Conservation (phyloP, 2,113 vertebrate genomes). For the Potamarius usumacintae region DNA sequence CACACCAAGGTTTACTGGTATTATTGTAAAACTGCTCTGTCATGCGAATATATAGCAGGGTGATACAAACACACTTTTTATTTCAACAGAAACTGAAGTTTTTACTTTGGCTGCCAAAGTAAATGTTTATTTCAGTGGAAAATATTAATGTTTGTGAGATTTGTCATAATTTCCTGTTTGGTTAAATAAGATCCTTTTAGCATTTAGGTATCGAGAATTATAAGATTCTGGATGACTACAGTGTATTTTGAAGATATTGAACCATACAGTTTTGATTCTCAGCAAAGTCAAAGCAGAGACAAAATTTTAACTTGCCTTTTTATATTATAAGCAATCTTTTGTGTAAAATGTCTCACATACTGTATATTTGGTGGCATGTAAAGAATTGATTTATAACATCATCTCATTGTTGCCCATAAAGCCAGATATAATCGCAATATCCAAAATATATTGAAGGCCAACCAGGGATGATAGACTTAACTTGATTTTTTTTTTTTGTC, state of each 20-base stretch:
- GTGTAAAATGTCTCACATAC: background rate
- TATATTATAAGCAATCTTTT: background rate
- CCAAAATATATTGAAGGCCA: background rate
- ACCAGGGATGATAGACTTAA: background rate
- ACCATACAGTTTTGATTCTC: background rate
- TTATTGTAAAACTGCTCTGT: background rate
- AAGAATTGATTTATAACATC: background rate
- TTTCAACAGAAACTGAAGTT: background rate
- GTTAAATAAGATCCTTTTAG: background rate
- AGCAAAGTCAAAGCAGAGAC: background rate
- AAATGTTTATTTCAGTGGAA: background rate
- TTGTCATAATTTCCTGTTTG: background rate
- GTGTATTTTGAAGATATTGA: background rate
- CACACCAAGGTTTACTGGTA: background rate
- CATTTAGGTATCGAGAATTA: background rate
- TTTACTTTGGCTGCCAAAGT: background rate
- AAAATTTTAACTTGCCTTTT: background rate
- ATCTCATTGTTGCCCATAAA: background rate
- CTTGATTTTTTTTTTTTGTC: slow-evolving; percentile 10
- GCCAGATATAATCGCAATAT: background rate
- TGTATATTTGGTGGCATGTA: background rate
- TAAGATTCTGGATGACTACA: background rate
- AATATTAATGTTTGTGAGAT: background rate
- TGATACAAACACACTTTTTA: background rate
- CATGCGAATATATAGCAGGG: background rate